Base-by-base conservation (phyloP, 2,797 vertebrate species). In the Caiman crocodilus region DNA sequence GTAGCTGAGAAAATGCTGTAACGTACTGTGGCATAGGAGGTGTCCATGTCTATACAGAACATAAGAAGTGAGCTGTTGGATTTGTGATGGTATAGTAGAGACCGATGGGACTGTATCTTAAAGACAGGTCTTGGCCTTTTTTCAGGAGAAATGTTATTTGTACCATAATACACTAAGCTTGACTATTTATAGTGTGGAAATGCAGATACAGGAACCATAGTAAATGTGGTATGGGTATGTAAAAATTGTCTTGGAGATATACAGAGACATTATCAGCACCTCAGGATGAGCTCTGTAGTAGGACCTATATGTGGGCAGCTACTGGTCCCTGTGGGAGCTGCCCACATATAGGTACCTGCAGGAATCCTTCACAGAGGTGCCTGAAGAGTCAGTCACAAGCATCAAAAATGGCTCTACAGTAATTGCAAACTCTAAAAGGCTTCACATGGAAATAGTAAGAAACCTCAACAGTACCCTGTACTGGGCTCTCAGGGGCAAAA, bases 341-440 rank as follows among this genome's bases (percentile, higher is more conserved):
- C 82, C n/a, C n/a, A n/a, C n/a, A n/a, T n/a, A n/a, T n/a, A n/a
- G 28, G 1, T 75, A 64, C 26, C 86, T 79, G 35, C 15, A 87
- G 76, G 32, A 90, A 79, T 74, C 80, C 26, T 50, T 14, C 63
- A 63, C 14, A n/a, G 25, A 50, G 61, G n/a, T 3, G 60, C 79
- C 3, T 56, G 0, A 1, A 88, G 11, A 2, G 1, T 67, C 14
- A 15, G 9, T n/a, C 0, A 0, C 84, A 50, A 87, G 42, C 15
- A 61, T 79, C 55, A 78, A 60, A 84, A 10, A 14, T 75, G 28
- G 55, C 50, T 89, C 88, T 88, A 59, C 4, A 32, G 50, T 4
- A 28, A n/a, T 71, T 83, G 61, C 88, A 77, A 87, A 76, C 20
- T 16, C 56, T 79, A 74, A 35, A 5, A 0, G 0, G 7, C 90